phyloP scores from a whole-genome alignment of 2,113 vertebrate genomes.

The Nesoenas mayeri region DNA sequence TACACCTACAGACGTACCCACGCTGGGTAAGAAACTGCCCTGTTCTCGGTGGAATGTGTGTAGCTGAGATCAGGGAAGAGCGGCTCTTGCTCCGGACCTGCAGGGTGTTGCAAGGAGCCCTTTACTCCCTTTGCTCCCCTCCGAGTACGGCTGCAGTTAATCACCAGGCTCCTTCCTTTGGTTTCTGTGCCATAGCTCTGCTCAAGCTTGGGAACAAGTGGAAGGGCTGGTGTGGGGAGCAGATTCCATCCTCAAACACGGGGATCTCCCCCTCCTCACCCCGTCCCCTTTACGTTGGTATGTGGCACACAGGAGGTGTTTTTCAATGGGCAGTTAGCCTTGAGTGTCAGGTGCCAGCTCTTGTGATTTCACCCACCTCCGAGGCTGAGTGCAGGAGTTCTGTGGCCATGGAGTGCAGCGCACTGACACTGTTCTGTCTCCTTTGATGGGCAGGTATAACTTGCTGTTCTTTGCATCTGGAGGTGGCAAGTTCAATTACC shows the following conservation, averaged over 20 bases:
- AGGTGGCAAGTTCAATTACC: slow-evolving; percentile 98
- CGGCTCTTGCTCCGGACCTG: neutral
- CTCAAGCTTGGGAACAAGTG: neutral
- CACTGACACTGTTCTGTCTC: neutral
- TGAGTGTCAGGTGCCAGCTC: neutral
- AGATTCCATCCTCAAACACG: neutral
- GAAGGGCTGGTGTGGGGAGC: neutral
- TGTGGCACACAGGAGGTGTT: neutral
- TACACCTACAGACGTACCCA: slow-evolving; percentile 98
- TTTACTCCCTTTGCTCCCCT: neutral
- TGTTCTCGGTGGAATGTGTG: too few species aligned
- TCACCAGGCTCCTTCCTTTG: neutral
- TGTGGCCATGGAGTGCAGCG: neutral
- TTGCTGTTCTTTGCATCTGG: slow-evolving; percentile 96
- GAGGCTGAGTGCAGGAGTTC: neutral
- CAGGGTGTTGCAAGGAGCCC: neutral
- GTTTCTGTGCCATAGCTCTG: neutral
- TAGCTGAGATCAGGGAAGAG: neutral
- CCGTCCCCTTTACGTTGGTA: neutral
- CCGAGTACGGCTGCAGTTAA: neutral
- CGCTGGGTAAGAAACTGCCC: slow-evolving; percentile 80
- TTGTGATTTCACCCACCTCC: neutral
- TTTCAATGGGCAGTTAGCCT: neutral
- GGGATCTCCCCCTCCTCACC: neutral
- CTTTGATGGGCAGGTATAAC: slow-evolving; percentile 84